Evolutionary conservation across 2,888 invertebrate species (phyloP), one percentile per base, ranked within the genome.

Genomic region (Epinotia demarniana): DNA sequence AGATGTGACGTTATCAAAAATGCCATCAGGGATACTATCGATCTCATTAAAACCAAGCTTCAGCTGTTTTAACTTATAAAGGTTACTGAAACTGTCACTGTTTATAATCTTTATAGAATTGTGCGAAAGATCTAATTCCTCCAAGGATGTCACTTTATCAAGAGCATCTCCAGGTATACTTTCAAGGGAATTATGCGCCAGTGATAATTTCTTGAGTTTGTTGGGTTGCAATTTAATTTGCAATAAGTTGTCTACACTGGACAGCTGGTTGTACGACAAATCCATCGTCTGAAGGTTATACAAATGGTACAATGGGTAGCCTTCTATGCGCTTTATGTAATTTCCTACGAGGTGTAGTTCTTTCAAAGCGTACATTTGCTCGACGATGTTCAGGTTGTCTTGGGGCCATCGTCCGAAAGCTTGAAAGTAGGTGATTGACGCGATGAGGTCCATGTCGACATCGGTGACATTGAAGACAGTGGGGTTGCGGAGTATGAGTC

Each of bases 81-180:
- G 83, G 79, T 91, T 90, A 3, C 76, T 79, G 75, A 93, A 93
- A 0, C 91, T 90, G 73, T 91, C 89, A 64, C 86, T 87, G 0
- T 81, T 88, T 6, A 93, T 78, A 72, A 90, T 87, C 1, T 83
- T 79, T 67, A 93, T 90, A 0, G 68, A 68, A 77, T 93, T 93
- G 74, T 87, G 70, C 0, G 92, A 90, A 0, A 93, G 84, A 81
- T 93, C 92, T 0, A 93, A 85, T 78, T 92, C 90, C 3, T 80
- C 77, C 12, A 93, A 79, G 5, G 86, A 87, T 0, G 84, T 80
- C 0, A 93, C 82, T 62, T 90, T 87, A 61, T 79, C 82, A 57
- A 93, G 91, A 5, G 87, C 85, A 55, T 85, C 81, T 11, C 78
- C 83, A 1, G 87, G 82, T 55, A 94, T 79, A 27, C 86, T 81